Evolutionary conservation across 1,140 invertebrate species (phyloP).

Genomic region (Drosophila bipectinata): DNA sequence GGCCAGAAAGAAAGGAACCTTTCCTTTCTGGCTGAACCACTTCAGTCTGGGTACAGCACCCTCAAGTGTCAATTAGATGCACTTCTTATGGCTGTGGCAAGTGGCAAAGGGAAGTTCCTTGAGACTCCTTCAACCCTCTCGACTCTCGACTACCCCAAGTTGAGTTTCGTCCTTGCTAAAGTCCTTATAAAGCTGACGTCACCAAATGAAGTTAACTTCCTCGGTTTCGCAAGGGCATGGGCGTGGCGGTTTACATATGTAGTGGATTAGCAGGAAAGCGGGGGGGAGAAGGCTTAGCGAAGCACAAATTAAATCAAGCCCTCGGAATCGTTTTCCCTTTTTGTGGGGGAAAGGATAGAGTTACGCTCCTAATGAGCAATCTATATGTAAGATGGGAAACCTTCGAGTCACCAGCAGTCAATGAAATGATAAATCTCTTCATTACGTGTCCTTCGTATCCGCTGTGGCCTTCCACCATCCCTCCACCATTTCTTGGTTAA

Average conservation of each 20-base stretch:
- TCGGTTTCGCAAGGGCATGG: constrained; percentile 31
- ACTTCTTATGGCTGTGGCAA: constrained; percentile 58
- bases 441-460: constrained; percentile 36
- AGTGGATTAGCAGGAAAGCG: constrained; percentile 49
- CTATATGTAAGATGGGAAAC: constrained; percentile 32
- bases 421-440: constrained; percentile 53
- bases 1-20: constrained; percentile 51
- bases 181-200: constrained; percentile 35
- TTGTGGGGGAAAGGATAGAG: constrained; percentile 14
- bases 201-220: constrained; percentile 19
- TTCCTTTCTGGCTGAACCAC: constrained; percentile 45
- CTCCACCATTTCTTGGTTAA: constrained; percentile 36
- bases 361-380: constrained; percentile 61
- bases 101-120: constrained; percentile 7
- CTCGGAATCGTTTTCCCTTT: constrained; percentile 37
- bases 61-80: constrained; percentile 81
- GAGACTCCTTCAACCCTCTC: constrained; percentile 31
- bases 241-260: constrained; percentile 55
- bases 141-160: constrained; percentile 35
- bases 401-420: constrained; percentile 47
- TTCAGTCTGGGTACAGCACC: constrained; percentile 50
- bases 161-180: constrained; percentile 17
- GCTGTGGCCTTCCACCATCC: constrained; percentile 12
- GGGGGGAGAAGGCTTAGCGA: constrained; percentile 48
- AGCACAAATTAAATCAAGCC: constrained; percentile 71